Base-by-base conservation (phyloP, 92 coral and sea anemone genomes). In the Porites cylindrica region DNA sequence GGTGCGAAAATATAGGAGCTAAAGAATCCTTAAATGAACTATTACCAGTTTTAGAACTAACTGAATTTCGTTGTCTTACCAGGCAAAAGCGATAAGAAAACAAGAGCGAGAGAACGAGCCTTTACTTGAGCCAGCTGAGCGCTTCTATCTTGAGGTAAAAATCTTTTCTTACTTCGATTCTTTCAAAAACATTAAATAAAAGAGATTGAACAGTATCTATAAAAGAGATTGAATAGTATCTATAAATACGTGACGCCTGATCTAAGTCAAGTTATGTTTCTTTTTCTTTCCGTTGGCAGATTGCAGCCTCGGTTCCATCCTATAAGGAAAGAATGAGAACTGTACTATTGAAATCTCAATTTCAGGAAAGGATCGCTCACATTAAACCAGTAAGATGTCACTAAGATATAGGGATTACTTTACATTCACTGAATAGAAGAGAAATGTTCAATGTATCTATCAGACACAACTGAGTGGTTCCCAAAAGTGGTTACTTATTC, bases 241-340 rank as follows among this genome's bases (percentile, higher is more conserved):
- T 14, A 56, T 56, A 14, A 10, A 56, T 56, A 14, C 16, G 13
- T 56, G 8, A 56, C 61, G 61, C 16, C 61, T 10, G 61, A 10
- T 56, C 16, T 56, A 10, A 17, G 60, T 50, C 51, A 9, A 13
- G n/a, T n/a, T n/a, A 10, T 4, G 18, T 83, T 63, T 6, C 5
- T 6, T 21, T 56, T 76, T 65, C 23, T 64, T 51, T 38, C 23
- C 38, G 12, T 86, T 21, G n/a, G 21, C 70, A 94, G 97, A 85
- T 94, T 78, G 89, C 86, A 7, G 77, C 85, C 1, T 84, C 89
- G 4, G 85, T 94, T 51, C 95, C 97, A 18, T 89, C 95, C 11
- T 94, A 91, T 66, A 85, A 78, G 72, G 97, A 89, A 23, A 92
- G 94, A 76, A 79, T 92, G 11, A 93, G 97, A 38, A 94, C 97